Percentiles rank a stretch among this genome's conserved stretches.
Conservation (phyloP, 2,888 invertebrate species). For the Metellina segmentata region DNA sequence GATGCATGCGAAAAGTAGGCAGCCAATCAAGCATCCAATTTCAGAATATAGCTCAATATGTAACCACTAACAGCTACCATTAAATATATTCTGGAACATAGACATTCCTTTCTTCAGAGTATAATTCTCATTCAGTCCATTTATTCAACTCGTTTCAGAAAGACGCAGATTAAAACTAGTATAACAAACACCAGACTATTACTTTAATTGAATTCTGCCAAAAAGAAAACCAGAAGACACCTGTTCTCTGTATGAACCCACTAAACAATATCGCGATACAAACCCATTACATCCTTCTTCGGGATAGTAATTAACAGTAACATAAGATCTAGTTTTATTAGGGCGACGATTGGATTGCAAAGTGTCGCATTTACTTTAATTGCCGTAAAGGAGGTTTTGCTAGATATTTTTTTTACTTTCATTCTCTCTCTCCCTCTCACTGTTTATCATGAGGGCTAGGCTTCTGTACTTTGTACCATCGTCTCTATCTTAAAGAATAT, state of each 20-base stretch:
- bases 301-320: slow-evolving; percentile 22
- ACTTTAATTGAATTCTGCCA: background rate
- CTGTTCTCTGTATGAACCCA: slow-evolving; percentile 7
- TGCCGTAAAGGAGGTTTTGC: background rate
- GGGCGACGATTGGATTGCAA: background rate
- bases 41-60: too few species aligned
- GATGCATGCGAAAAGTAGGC: too few species aligned
- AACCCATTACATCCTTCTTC: background rate
- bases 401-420: background rate
- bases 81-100: too few species aligned
- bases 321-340: slow-evolving; percentile 17
- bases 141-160: too few species aligned
- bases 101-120: too few species aligned
- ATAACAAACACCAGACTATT: too few species aligned
- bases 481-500: slow-evolving; percentile 32
- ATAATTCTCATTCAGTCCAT: too few species aligned
- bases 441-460: background rate
- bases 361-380: slow-evolving; percentile 7
- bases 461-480: slow-evolving; percentile 23
- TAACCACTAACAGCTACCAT: too few species aligned
- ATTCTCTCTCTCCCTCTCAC: background rate
- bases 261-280: slow-evolving; percentile 11
- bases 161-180: too few species aligned
- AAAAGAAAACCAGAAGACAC: background rate
- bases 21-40: too few species aligned